These are phyloP conservation scores for Catamblyrhynchus diadema DNA, from an alignment of 2,797 vertebrate species.

Conservation along the genomic window DNA sequence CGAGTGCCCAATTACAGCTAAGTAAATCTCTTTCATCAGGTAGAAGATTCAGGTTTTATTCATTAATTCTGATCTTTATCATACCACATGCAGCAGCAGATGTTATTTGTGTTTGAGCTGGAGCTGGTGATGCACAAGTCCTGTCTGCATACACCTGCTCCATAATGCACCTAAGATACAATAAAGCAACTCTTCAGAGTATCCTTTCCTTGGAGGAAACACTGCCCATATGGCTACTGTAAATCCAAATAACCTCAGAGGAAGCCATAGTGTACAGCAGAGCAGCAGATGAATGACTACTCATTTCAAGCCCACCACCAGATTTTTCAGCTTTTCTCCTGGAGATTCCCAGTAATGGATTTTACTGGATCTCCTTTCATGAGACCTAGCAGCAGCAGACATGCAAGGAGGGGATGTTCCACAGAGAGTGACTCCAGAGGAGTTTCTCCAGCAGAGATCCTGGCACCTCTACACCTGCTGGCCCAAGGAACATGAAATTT, in stretches of 20 bases:
- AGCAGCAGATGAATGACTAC: not conserved
- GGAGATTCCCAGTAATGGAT: not conserved
- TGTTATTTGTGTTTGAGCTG: not conserved
- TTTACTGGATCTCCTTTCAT: not conserved
- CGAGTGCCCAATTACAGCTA: not conserved
- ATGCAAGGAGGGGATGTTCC: not conserved
- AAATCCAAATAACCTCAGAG: not conserved
- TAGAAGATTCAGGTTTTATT: not conserved
- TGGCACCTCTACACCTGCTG: not conserved
- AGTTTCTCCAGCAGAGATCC: not conserved
- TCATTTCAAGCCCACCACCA: not conserved
- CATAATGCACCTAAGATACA: not conserved
- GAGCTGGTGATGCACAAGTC: not conserved
- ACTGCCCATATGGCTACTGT: not conserved
- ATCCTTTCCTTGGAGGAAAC: not conserved
- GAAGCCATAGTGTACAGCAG: not conserved
- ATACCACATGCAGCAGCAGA: not conserved
- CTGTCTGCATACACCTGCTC: not conserved
- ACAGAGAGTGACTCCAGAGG: not conserved
- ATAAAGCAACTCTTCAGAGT: not conserved
- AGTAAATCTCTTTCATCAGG: not conserved
- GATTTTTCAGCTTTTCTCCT: not conserved
- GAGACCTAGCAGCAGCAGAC: not conserved
- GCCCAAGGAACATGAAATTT: not conserved
- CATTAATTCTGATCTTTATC: not conserved